A percentile compares a stretch with the other conserved stretches of the same genome.
phyloP scores from a whole-genome alignment of 2,888 invertebrate genomes.

The Synergus itoensis region DNA sequence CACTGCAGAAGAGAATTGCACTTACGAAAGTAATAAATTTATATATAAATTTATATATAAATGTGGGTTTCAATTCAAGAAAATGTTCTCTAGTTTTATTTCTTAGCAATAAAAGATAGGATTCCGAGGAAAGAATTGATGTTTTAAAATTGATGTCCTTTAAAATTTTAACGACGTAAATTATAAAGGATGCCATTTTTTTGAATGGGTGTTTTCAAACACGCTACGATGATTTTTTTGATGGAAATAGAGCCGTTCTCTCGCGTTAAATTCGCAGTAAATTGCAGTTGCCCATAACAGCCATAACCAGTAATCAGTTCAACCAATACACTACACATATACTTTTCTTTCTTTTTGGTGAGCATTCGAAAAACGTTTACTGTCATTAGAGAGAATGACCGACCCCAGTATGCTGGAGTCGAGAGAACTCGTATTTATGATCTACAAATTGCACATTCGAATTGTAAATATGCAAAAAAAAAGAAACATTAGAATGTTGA shows the following conservation, averaged over 20 bases:
- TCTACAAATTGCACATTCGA: not conserved
- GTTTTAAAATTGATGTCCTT: not conserved
- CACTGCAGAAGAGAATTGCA: too few relatives aligned
- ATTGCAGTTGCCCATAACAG: constrained; percentile 22
- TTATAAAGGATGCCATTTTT: not conserved
- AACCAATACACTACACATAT: constrained; percentile 9
- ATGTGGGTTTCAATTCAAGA: not conserved
- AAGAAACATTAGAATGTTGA: not conserved
- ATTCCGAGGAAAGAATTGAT: not conserved
- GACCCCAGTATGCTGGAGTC: not conserved
- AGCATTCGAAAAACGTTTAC: not conserved
- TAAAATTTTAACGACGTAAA: not conserved
- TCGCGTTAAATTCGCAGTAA: constrained; percentile 14
- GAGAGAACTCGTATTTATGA: not conserved
- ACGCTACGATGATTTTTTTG: constrained; percentile 15
- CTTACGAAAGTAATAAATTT: too few relatives aligned
- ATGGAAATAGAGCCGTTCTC: constrained; percentile 20
- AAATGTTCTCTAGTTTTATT: not conserved
- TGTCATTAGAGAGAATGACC: not conserved
- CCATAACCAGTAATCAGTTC: constrained; percentile 29
- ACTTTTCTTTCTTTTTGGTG: not conserved
- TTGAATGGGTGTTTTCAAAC: constrained; percentile 10
- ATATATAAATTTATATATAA: not conserved
- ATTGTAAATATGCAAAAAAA: not conserved
- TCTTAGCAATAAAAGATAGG: not conserved